Base-by-base conservation (phyloP, 2,888 invertebrate species). In the Rutpela maculata region DNA sequence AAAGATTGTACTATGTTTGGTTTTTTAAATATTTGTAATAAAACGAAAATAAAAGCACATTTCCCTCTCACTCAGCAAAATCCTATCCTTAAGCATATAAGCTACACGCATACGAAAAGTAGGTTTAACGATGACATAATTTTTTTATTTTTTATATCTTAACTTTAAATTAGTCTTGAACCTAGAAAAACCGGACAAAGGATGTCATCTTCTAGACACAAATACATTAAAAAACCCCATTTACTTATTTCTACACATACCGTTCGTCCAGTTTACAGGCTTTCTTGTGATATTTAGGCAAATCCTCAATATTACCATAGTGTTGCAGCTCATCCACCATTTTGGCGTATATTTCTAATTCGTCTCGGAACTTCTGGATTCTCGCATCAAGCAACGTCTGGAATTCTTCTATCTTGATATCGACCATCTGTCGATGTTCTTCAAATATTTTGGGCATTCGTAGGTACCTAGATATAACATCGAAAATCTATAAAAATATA, bases 241-340 rank as follows among this genome's bases (percentile, higher is more conserved):
- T 4, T 26, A 26, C 22, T 26, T 26, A 7, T 9, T 35, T 5
- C 31, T 35, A 9, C 9, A 11, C 56, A 67, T 86, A 92, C 91
- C 93, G 93, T 74, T 93, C 92, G 88, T 98, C 96, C 50, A 99
- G 90, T 63, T 93, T 92, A n/a, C 92, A 93, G 0, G 98, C 96
- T 82, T 96, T 95, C 68, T 94, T 93, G 68, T 96, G 93, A 87
- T 99, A 98, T 86, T 95, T 95, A 12, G 94, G 92, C 74, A 99
- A 91, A 76, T 97, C 95, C 3, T 94, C 93, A 71, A 98, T 92
- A 74, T 98, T 96, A 0, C 98, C 98, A 93, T 96, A 97, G 81
- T 95, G 93, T 85, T 96, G 95, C 86, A 98, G 93, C 85, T 97
- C 96, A 79, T 97, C 95, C 43, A 95, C 94, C 89, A 97, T 95